Evolutionary conservation across 23 tunicate species (phyloP).

Genomic region (Clavelina lepadiformis): DNA sequence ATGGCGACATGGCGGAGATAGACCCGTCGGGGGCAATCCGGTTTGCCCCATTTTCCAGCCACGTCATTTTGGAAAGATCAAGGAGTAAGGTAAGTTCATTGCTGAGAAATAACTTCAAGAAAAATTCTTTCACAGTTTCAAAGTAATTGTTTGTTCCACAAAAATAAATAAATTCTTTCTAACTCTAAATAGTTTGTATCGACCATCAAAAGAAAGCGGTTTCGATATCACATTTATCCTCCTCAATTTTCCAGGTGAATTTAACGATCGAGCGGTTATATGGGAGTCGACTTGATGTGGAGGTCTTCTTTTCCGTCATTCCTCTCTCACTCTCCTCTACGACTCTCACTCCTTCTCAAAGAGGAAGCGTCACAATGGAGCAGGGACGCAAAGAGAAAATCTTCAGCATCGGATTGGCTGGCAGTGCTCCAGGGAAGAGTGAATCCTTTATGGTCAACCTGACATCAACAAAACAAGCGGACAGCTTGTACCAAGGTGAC

Average conservation of each 20-base stretch:
- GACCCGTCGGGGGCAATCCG: constrained; percentile 77
- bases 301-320: constrained; percentile 24
- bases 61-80: constrained; percentile 10
- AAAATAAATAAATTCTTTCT: too few species aligned
- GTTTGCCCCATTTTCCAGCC: constrained; percentile 39
- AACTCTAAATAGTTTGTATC: too few species aligned
- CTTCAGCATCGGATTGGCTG: constrained; percentile 21
- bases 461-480: constrained; percentile 23
- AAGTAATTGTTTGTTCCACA: too few species aligned
- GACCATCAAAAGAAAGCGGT: too few species aligned
- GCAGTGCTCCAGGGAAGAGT: constrained; percentile 13
- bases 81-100: constrained; percentile 15
- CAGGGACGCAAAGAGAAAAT: too few species aligned
- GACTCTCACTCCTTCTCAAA: too few species aligned
- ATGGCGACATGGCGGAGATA: constrained; percentile 45
- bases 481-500: constrained; percentile 49
- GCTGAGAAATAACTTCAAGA: too few species aligned
- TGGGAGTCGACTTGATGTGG: constrained; percentile 57
- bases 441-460: constrained; percentile 40
- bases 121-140: too few species aligned
- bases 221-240: too few species aligned
- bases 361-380: too few species aligned
- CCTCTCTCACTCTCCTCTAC: constrained; percentile 39
- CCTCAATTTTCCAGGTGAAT: constrained; percentile 54
- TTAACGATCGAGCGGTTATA: constrained; percentile 66